These are phyloP conservation scores for Microplitis manilae DNA, from an alignment of 2,888 invertebrate genomes.

Conservation along the genomic window DNA sequence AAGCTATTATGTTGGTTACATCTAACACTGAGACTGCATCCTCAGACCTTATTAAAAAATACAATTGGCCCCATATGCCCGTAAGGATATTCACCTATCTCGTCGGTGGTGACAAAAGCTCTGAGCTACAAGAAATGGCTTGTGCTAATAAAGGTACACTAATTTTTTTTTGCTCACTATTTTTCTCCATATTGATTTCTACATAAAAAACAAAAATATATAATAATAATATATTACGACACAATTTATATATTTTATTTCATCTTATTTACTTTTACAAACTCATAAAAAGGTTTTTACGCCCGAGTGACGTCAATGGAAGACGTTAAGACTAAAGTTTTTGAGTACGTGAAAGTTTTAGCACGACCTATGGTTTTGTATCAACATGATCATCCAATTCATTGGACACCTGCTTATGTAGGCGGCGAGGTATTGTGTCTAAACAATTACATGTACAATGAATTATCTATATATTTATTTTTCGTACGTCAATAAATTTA, in stretches of 20 bases:
- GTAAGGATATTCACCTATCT: conserved; percentile 97
- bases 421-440: conserved; percentile 80
- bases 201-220: background rate
- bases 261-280: background rate
- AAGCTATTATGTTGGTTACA: conserved; percentile 97
- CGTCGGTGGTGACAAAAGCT: conserved; percentile 92
- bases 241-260: conserved; percentile 6
- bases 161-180: background rate
- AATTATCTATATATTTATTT: background rate
- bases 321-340: conserved; percentile 92
- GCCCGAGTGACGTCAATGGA: conserved; percentile 90
- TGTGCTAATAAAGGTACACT: conserved; percentile 93
- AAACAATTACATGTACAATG: conserved; percentile 9
- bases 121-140: conserved; percentile 94
- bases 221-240: background rate
- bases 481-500: conserved; percentile 1
- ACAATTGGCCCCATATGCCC: conserved; percentile 95
- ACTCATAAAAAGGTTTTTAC: conserved; percentile 80
- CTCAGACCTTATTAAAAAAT: conserved; percentile 80
- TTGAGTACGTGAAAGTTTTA: conserved; percentile 95
- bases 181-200: background rate
- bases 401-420: conserved; percentile 95
- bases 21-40: conserved; percentile 87
- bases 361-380: conserved; percentile 97
- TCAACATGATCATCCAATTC: conserved; percentile 90